A percentile compares a stretch with the other conserved stretches of the same genome.
phyloP scores from a whole-genome alignment of 2,888 invertebrate genomes.

The Belgica antarctica region DNA sequence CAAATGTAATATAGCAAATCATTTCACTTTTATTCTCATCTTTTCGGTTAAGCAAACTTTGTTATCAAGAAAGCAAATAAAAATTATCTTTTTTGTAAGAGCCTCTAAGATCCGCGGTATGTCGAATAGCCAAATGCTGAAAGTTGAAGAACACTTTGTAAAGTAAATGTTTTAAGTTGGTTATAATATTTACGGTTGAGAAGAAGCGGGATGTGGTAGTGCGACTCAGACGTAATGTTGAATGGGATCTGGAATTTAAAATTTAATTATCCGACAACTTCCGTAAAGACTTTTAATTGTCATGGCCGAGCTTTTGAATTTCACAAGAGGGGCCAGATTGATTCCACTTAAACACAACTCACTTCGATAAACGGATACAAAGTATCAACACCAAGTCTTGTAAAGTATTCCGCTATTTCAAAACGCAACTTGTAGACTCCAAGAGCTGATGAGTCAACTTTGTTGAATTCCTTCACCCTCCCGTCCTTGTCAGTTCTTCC shows the following conservation, averaged over 20 bases:
- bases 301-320: background rate
- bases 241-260: slow-evolving; percentile 71
- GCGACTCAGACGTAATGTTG: slow-evolving; percentile 63
- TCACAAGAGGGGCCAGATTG: too few species aligned
- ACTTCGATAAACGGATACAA: slow-evolving; percentile 78
- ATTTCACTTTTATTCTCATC: slow-evolving; percentile 12
- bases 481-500: slow-evolving; percentile 66
- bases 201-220: slow-evolving; percentile 74
- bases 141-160: too few species aligned
- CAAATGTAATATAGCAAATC: background rate
- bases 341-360: slow-evolving; percentile 47
- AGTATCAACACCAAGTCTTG: slow-evolving; percentile 60
- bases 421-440: slow-evolving; percentile 75
- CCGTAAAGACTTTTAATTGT: too few species aligned
- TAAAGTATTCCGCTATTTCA: slow-evolving; percentile 70
- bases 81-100: slow-evolving; percentile 25
- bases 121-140: slow-evolving; percentile 77
- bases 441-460: slow-evolving; percentile 60
- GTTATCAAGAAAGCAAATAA: slow-evolving; percentile 45
- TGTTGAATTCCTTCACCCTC: slow-evolving; percentile 63
- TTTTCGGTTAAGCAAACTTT: slow-evolving; percentile 49
- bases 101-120: slow-evolving; percentile 65
- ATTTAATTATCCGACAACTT: background rate
- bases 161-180: too few species aligned
- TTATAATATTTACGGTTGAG: too few species aligned